Evolutionary conservation across 92 coral and sea anemone species (phyloP).

Genomic region (Palythoa heliodiscus): DNA sequence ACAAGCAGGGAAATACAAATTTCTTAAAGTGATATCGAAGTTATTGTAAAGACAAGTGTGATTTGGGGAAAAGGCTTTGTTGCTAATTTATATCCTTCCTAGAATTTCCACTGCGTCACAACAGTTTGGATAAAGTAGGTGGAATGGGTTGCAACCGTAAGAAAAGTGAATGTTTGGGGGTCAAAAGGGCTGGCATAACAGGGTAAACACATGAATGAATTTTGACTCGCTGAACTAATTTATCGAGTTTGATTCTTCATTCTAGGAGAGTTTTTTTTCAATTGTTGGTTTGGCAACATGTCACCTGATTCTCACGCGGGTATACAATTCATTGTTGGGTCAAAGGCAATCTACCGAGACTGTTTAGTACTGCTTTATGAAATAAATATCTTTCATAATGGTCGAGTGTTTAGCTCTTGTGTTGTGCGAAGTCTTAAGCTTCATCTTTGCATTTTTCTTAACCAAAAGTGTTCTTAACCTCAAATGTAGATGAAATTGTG

Average conservation of each 20-base stretch:
- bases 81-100: background rate
- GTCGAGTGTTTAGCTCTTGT: background rate
- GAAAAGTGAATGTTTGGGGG: background rate
- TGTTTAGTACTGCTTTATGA: background rate
- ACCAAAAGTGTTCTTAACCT: background rate
- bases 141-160: background rate
- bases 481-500: background rate
- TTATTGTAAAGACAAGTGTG: background rate
- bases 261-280: background rate
- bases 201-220: background rate
- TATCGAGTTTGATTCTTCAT: background rate
- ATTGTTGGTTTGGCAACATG: conserved; percentile 1
- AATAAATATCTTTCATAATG: background rate
- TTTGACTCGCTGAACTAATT: background rate
- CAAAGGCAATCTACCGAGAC: background rate
- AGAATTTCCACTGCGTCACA: conserved; percentile 42
- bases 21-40: background rate
- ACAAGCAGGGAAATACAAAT: background rate
- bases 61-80: background rate
- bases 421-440: background rate
- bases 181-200: conserved; percentile 19
- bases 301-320: conserved; percentile 1
- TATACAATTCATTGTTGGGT: background rate
- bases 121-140: conserved; percentile 6
- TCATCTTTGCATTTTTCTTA: background rate